These are phyloP conservation scores for Podarcis siculus DNA, from an alignment of 2,797 vertebrate genomes.

Conservation along the genomic window DNA sequence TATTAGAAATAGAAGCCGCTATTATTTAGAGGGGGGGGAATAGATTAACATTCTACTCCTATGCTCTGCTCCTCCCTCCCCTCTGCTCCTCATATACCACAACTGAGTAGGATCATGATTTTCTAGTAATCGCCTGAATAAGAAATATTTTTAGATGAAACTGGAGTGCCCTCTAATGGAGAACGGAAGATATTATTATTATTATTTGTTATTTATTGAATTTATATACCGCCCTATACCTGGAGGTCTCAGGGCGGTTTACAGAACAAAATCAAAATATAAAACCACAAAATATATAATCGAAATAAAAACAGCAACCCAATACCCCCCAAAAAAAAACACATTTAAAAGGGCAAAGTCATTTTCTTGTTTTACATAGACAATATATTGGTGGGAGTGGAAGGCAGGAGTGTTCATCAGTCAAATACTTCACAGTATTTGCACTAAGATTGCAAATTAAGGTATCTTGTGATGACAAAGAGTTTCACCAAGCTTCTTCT, in stretches of 20 bases:
- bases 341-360: not conserved
- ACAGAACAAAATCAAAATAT: too few relatives aligned
- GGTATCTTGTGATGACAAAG: not conserved
- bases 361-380: not conserved
- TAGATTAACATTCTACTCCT: not conserved
- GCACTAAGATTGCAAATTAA: conserved; percentile 18
- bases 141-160: conserved; percentile 23
- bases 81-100: not conserved
- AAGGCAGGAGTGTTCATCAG: not conserved
- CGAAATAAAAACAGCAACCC: too few relatives aligned
- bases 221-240: too few relatives aligned
- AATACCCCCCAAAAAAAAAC: too few relatives aligned
- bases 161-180: conserved; percentile 11
- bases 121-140: not conserved
- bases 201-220: too few relatives aligned
- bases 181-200: not conserved
- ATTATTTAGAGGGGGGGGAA: not conserved
- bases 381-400: not conserved
- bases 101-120: not conserved
- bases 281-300: too few relatives aligned
- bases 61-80: not conserved
- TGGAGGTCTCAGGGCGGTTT: too few relatives aligned
- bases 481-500: not conserved
- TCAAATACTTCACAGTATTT: conserved; percentile 11
- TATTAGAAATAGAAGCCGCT: not conserved